A percentile compares a stretch with the other conserved stretches of the same genome.
These are phyloP conservation scores for Hypomecis punctinalis DNA, from an alignment of 2,888 invertebrate genomes.

Conservation along the genomic window DNA sequence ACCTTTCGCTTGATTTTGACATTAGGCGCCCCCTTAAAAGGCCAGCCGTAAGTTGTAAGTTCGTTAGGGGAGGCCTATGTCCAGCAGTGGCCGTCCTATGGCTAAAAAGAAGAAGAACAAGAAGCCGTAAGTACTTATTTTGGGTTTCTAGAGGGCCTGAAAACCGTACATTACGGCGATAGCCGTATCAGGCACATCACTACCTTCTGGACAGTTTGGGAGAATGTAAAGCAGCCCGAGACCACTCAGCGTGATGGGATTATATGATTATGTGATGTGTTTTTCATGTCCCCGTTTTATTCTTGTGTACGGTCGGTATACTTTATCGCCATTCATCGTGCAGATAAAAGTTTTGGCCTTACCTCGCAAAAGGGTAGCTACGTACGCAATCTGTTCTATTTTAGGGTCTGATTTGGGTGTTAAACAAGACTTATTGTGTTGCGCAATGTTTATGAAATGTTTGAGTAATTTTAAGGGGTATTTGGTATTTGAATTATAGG, in stretches of 20 bases:
- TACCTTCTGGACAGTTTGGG: constrained; percentile 46
- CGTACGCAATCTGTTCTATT: constrained; percentile 28
- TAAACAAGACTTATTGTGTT: constrained; percentile 11
- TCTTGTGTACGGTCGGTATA: constrained; percentile 59
- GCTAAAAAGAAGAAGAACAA: too few relatives aligned
- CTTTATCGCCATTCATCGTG: constrained; percentile 51
- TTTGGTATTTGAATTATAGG: not conserved
- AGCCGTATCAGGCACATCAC: too few relatives aligned
- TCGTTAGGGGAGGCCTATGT: too few relatives aligned
- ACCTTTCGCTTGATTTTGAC: too few relatives aligned
- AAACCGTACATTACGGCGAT: too few relatives aligned
- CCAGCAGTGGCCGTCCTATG: too few relatives aligned
- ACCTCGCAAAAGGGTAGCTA: constrained; percentile 30
- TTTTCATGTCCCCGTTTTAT: constrained; percentile 72
- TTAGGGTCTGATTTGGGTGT: constrained; percentile 27
- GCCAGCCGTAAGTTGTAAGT: too few relatives aligned
- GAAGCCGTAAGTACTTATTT: too few relatives aligned
- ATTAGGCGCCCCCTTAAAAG: too few relatives aligned
- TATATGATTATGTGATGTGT: constrained; percentile 71
- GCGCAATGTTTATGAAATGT: not conserved
- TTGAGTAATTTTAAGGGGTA: not conserved
- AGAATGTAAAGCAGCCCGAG: constrained; percentile 58
- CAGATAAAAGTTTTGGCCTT: constrained; percentile 41
- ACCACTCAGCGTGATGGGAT: constrained; percentile 69
- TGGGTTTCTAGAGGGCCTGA: too few relatives aligned